Evolutionary conservation across 2,888 invertebrate genomes (phyloP).

Genomic region (Muschampia plurimacula): DNA sequence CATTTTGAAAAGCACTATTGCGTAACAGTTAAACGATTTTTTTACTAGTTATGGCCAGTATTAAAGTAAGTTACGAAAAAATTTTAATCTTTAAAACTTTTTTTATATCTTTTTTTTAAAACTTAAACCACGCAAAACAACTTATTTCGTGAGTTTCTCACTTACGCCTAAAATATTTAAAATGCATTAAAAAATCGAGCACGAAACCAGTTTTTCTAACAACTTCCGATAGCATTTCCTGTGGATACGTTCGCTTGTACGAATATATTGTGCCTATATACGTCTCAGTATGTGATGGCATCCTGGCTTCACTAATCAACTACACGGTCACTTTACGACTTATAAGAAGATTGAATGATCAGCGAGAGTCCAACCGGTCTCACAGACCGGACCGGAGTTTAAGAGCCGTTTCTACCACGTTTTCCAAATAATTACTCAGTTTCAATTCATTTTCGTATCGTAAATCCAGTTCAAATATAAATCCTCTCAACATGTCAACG

Average conservation of each 20-base stretch:
- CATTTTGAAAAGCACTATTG: too few relatives aligned
- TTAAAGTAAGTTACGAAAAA: too few relatives aligned
- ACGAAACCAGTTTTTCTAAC: slow-evolving; percentile 15
- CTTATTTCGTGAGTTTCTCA: neutral
- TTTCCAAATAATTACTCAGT: slow-evolving; percentile 63
- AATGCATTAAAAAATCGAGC: neutral
- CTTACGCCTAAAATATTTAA: slow-evolving; percentile 8
- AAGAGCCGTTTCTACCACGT: slow-evolving; percentile 51
- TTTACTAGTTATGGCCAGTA: too few relatives aligned
- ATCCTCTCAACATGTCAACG: neutral
- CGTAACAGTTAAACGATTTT: too few relatives aligned
- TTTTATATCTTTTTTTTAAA: too few relatives aligned
- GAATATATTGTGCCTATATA: slow-evolving; percentile 8
- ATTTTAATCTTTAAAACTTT: too few relatives aligned
- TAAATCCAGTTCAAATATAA: slow-evolving; percentile 19
- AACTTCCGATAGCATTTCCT: slow-evolving; percentile 31
- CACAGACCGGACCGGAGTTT: neutral
- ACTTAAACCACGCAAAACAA: neutral
- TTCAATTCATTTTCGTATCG: slow-evolving; percentile 32
- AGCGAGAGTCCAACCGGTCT: slow-evolving; percentile 52
- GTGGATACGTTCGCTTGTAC: slow-evolving; percentile 4
- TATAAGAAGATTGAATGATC: slow-evolving; percentile 44
- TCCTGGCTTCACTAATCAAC: slow-evolving; percentile 39
- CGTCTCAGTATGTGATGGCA: slow-evolving; percentile 22
- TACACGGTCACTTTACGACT: slow-evolving; percentile 28